Base-by-base conservation (phyloP, 2,888 invertebrate genomes). In the Trissolcus brochymenae region DNA sequence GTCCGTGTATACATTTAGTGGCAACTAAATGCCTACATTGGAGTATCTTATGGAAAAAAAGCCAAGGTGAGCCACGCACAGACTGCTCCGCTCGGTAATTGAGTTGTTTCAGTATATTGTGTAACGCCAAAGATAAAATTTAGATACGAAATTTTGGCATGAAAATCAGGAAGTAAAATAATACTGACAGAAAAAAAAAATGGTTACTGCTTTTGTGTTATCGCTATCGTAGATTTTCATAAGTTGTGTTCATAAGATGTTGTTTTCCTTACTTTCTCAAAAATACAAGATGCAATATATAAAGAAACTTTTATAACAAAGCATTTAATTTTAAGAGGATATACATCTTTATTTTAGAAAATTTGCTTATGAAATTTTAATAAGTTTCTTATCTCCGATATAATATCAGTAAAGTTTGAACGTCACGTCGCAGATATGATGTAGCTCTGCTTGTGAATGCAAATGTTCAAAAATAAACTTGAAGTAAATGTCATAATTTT, bases 61-160 rank as follows among this genome's bases (percentile, higher is more conserved):
- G 51, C 46, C 19, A 51, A 16, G 19, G 16, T 19, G 19, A 51
- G 51, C 16, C 17, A 51, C 51, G 51, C 17, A 51, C 51, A 54
- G 55, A 70, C 61, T 61, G 65, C 61, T 66, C 51, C 35, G 19
- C 19, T 19, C 9, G 35, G 61, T 74, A 74, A 74, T 67, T 74
- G 74, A 74, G 67, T 74, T 67, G 74, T 67, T 51, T 19, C 35
- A 51, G 40, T 62, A 17, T 21, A 60, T 66, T 60, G 55, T 60
- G 55, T 66, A 50, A 43, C 55, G 40, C 19, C 14, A 17, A 16
- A 19, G 25, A 57, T 21, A 17, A 41, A 14, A 54, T 25, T 56
- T 51, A 17, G 53, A 41, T 56, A 62, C 50, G 55, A 62, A 49
- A 55, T 56, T 57, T 21, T 16, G n/a, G 6, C 41, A 40, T 50